Percentiles rank a stretch among this genome's conserved stretches.
phyloP scores from a whole-genome alignment of 2,797 vertebrate species.

The Oreonectes daqikongensis region DNA sequence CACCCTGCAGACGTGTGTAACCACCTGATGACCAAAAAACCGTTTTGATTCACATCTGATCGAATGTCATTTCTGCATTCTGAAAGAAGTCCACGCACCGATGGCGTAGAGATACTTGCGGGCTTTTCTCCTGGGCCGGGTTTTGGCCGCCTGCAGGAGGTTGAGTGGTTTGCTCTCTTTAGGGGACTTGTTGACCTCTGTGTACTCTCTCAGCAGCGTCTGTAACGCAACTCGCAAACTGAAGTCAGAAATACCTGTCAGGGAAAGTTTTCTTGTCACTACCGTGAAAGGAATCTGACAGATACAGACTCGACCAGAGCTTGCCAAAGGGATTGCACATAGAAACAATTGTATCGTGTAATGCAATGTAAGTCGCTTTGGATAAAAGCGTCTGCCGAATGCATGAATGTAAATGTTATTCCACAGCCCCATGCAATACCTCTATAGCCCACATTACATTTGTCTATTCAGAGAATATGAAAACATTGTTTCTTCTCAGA shows the following conservation, averaged over 20 bases:
- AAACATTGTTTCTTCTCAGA: neutral
- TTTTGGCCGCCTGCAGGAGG: conserved; percentile 87
- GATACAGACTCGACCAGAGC: neutral
- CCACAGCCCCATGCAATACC: no score
- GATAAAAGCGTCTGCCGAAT: no score
- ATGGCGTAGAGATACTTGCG: conserved; percentile 97
- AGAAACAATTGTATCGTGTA: no score
- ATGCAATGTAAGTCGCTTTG: no score
- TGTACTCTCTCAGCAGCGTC: conserved; percentile 96
- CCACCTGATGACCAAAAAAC: conserved; percentile 78
- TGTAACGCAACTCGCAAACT: conserved; percentile 96
- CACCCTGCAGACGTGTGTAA: conserved; percentile 93
- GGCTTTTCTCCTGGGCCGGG: conserved; percentile 92
- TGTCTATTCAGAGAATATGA: no score
- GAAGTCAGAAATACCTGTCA: conserved; percentile 89
- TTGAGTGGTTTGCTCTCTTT: conserved; percentile 92
- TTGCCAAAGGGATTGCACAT: no score
- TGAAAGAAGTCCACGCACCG: conserved; percentile 74
- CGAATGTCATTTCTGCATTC: neutral
- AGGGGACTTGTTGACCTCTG: conserved; percentile 88
- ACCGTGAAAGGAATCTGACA: neutral
- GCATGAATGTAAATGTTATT: no score
- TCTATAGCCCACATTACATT: no score
- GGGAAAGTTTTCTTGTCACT: neutral
- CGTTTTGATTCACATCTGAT: neutral